Evolutionary conservation across 2,113 vertebrate species (phyloP).

Genomic region (Martes martes): DNA sequence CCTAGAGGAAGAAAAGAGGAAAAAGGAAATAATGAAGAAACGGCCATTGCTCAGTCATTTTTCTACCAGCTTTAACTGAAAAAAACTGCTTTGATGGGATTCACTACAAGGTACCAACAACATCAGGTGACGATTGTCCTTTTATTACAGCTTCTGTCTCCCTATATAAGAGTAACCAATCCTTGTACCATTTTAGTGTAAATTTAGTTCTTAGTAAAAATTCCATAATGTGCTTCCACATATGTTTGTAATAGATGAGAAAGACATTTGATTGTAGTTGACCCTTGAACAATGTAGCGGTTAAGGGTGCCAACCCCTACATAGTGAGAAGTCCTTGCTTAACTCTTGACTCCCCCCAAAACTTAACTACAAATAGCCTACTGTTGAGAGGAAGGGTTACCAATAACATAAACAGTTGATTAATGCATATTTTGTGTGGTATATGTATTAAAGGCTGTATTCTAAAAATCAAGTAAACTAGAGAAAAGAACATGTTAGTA

Average conservation of each 20-base stretch:
- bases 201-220: not conserved
- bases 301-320: not conserved
- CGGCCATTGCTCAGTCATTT: not conserved
- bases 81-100: not conserved
- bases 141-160: not conserved
- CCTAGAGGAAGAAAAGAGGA: not conserved
- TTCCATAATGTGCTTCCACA: not conserved
- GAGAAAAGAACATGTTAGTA: not conserved
- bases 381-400: not conserved
- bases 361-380: not conserved
- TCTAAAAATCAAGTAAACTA: not conserved
- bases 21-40: not conserved
- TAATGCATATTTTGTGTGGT: not conserved
- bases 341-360: not conserved
- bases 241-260: not conserved
- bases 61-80: not conserved
- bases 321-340: not conserved
- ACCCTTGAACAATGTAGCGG: not conserved
- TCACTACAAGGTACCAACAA: not conserved
- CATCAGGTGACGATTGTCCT: not conserved
- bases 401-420: not conserved
- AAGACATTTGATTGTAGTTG: not conserved
- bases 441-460: not conserved
- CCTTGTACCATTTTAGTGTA: not conserved
- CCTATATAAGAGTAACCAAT: not conserved